These are phyloP conservation scores for Arothron firmamentum DNA, from an alignment of 2,113 vertebrate species.

Conservation along the genomic window DNA sequence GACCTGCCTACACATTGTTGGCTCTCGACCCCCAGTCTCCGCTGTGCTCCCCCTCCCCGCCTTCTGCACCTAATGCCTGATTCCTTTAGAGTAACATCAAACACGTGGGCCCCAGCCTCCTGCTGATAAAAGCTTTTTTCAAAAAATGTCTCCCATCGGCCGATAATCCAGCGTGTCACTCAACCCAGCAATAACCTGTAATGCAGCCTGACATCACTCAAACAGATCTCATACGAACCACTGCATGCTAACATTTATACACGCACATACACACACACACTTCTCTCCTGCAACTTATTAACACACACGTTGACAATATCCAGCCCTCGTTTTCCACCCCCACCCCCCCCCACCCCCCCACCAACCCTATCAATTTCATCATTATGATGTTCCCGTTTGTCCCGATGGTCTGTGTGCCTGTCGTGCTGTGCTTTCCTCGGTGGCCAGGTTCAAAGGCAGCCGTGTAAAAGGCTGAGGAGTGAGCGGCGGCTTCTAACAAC, in stretches of 20 bases:
- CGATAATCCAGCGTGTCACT: constrained; percentile 66
- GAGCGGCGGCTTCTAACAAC: constrained; percentile 58
- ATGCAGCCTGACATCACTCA: constrained; percentile 61
- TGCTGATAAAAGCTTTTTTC: constrained; percentile 61
- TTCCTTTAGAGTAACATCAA: constrained; percentile 63
- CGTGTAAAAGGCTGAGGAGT: constrained; percentile 37
- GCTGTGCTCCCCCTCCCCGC: constrained; percentile 10
- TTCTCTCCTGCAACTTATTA: constrained; percentile 56
- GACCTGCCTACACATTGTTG: constrained; percentile 36
- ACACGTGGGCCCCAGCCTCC: constrained; percentile 29
- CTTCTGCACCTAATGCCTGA: constrained; percentile 36
- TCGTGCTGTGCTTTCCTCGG: constrained; percentile 64
- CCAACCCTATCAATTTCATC: constrained; percentile 55
- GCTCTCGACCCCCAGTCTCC: constrained; percentile 37
- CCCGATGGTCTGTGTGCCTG: constrained; percentile 53
- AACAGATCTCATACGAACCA: constrained; percentile 5
- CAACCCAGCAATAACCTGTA: constrained; percentile 65
- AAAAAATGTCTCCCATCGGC: constrained; percentile 43
- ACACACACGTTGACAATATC: constrained; percentile 64
- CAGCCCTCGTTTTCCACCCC: constrained; percentile 20
- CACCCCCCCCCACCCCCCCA: constrained; percentile 38
- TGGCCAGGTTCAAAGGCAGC: constrained; percentile 68
- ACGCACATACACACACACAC: constrained; percentile 23
- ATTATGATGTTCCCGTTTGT: constrained; percentile 67
- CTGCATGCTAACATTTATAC: constrained; percentile 22